Conservation (phyloP, 2,888 invertebrate genomes). For the Gonocerus acuteangulatus region DNA sequence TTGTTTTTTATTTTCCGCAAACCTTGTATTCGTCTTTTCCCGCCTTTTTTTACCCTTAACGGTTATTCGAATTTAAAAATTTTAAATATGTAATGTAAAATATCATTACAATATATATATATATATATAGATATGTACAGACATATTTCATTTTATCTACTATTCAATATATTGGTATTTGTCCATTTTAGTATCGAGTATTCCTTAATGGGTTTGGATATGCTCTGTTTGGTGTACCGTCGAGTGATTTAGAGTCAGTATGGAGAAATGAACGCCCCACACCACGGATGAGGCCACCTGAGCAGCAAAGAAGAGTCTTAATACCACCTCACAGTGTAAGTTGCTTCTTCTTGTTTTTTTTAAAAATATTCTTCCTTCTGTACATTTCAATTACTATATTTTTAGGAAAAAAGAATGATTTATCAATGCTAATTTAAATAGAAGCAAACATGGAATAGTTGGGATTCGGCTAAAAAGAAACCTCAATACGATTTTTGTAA, state of each 20-base stretch:
- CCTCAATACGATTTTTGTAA: too few relatives aligned
- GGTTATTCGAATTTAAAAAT: too few relatives aligned
- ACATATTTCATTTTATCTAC: neutral
- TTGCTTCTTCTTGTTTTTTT: neutral
- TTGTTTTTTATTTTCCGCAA: too few relatives aligned
- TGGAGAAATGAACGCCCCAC: constrained; percentile 54
- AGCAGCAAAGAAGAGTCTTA: constrained; percentile 31
- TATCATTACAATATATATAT: too few relatives aligned
- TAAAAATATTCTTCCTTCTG: neutral
- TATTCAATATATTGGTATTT: constrained; percentile 24
- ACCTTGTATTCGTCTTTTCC: too few relatives aligned
- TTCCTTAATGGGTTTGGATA: constrained; percentile 76
- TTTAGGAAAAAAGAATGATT: neutral
- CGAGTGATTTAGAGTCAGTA: constrained; percentile 61
- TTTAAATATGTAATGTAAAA: too few relatives aligned
- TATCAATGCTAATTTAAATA: neutral
- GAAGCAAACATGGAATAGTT: too few relatives aligned
- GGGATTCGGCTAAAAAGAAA: too few relatives aligned
- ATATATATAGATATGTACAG: too few relatives aligned
- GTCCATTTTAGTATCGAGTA: constrained; percentile 67
- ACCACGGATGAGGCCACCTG: constrained; percentile 31
- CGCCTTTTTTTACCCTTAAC: too few relatives aligned
- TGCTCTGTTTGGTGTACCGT: constrained; percentile 66
- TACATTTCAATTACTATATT: neutral
- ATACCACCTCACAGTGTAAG: constrained; percentile 34